Evolutionary conservation across 2,797 vertebrate species (phyloP).

Genomic region (Helarctos malayanus): DNA sequence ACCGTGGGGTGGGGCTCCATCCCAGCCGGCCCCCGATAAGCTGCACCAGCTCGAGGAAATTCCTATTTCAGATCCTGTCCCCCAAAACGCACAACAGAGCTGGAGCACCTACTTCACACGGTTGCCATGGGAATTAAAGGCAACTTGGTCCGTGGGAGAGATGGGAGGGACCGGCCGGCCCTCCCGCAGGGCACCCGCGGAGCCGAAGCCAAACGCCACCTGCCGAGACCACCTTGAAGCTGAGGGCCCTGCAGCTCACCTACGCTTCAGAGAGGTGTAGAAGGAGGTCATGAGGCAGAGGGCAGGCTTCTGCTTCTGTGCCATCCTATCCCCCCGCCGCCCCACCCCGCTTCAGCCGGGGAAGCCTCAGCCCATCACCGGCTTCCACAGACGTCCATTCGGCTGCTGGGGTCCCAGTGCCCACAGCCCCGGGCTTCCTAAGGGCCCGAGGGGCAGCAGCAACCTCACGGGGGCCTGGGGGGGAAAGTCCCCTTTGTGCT

Average conservation of each 20-base stretch:
- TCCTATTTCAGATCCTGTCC: not conserved
- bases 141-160: accelerated
- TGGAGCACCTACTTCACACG: too few species aligned
- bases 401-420: not conserved
- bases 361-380: not conserved
- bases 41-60: accelerated
- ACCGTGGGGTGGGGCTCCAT: accelerated
- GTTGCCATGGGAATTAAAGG: not conserved
- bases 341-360: too few species aligned
- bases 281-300: not conserved
- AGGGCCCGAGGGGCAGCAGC: too few species aligned
- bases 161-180: accelerated
- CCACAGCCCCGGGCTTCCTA: not conserved
- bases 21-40: not conserved
- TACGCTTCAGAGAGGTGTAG: not conserved
- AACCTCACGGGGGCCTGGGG: not conserved
- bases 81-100: not conserved
- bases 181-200: accelerated
- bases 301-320: not conserved
- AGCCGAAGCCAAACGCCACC: not conserved
- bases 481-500: too few species aligned
- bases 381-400: not conserved
- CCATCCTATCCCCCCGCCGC: too few species aligned
- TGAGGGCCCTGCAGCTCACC: not conserved
- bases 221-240: not conserved